Percentiles rank a stretch among this genome's conserved stretches.
These are phyloP conservation scores for Tenrec ecaudatus DNA, from an alignment of 2,113 vertebrate genomes.

Conservation along the genomic window DNA sequence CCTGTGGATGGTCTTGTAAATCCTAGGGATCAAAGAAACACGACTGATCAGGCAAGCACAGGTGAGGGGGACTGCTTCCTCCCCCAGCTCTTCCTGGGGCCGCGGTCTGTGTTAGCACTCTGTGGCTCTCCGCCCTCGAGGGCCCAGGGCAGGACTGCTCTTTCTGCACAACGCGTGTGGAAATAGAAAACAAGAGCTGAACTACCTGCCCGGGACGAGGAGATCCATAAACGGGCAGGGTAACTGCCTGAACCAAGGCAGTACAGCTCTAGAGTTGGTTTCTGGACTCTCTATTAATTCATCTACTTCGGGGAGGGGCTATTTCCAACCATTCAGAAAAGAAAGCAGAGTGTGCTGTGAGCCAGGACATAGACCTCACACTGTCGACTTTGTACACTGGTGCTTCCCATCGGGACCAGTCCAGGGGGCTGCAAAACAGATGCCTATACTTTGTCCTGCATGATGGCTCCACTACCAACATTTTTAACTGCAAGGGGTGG, in stretches of 20 bases:
- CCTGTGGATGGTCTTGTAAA: slow-evolving; percentile 88
- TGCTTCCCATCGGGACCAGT: too few species aligned
- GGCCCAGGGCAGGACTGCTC: rapidly evolving
- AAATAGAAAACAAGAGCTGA: background rate
- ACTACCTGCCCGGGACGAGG: background rate
- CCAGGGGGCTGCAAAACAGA: too few species aligned
- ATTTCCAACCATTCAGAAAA: background rate
- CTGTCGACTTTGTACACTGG: background rate
- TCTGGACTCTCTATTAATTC: background rate
- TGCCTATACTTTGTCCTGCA: too few species aligned
- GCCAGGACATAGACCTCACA: background rate
- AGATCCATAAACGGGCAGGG: background rate
- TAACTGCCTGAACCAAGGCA: background rate
- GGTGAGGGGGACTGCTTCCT: background rate
- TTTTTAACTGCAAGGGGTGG: too few species aligned
- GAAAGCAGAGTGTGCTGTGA: background rate
- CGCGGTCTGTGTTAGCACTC: background rate
- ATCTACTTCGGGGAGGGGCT: background rate
- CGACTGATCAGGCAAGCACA: slow-evolving; percentile 64
- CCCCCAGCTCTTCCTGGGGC: background rate
- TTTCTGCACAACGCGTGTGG: rapidly evolving
- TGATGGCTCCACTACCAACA: too few species aligned
- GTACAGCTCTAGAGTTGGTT: background rate
- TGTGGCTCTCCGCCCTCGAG: background rate
- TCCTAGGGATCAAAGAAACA: slow-evolving; percentile 83